A percentile compares a stretch with the other conserved stretches of the same genome.
These are phyloP conservation scores for Luehdorfia chinensis DNA, from an alignment of 1,140 invertebrate genomes.

Conservation along the genomic window DNA sequence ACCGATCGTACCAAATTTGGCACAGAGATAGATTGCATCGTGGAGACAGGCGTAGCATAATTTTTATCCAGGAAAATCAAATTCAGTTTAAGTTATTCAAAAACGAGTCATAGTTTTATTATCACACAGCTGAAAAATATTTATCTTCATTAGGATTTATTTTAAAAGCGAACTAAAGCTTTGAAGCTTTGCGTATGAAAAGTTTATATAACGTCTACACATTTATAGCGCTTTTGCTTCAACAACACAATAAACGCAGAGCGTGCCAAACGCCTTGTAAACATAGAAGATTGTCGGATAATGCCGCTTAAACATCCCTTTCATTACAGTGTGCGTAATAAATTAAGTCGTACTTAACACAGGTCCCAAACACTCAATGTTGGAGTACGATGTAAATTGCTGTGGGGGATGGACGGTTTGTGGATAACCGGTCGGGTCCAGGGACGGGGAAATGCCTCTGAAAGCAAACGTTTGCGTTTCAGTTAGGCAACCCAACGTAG, in stretches of 20 bases:
- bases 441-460: not conserved
- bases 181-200: constrained; percentile 4
- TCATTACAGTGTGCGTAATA: not conserved
- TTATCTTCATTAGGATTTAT: no score
- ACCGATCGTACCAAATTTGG: no score
- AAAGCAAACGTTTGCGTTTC: not conserved
- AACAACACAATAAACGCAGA: constrained; percentile 7
- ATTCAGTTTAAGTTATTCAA: no score
- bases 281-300: not conserved
- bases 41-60: no score
- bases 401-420: not conserved
- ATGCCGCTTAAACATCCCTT: not conserved
- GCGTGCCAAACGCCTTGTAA: constrained; percentile 6
- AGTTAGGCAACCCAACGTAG: constrained; percentile 31
- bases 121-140: no score
- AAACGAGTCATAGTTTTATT: no score
- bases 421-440: not conserved
- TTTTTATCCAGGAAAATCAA: no score
- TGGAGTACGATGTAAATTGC: not conserved
- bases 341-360: not conserved
- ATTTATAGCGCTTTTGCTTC: not conserved
- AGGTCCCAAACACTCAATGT: not conserved
- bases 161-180: no score
- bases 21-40: no score
- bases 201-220: constrained; percentile 9